Percentiles rank a stretch among this genome's conserved stretches.
Conservation (phyloP, 2,888 invertebrate genomes). For the Smittia aterrima region DNA sequence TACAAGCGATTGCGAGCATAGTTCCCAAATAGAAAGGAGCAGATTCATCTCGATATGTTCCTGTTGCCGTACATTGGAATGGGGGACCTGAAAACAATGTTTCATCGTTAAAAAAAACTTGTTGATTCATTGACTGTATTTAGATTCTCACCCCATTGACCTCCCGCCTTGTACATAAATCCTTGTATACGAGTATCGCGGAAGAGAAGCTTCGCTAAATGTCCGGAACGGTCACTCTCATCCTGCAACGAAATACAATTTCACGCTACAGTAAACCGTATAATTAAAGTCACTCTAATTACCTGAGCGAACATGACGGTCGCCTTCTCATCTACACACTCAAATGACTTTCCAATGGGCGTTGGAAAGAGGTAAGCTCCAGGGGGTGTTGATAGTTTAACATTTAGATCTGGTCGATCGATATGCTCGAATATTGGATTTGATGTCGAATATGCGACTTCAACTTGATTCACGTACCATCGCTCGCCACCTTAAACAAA, state of each 20-base stretch:
- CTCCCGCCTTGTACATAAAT: constrained; percentile 80
- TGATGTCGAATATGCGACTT: constrained; percentile 70
- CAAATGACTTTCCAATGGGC: constrained; percentile 81
- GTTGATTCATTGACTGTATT: not conserved
- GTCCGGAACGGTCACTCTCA: constrained; percentile 54
- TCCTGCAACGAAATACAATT: constrained; percentile 44
- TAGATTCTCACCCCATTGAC: constrained; percentile 52
- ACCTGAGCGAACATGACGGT: constrained; percentile 62
- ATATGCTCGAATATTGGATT: constrained; percentile 62
- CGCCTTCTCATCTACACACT: constrained; percentile 69
- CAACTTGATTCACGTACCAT: constrained; percentile 81
- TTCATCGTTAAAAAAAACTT: not conserved
- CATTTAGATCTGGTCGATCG: constrained; percentile 58
- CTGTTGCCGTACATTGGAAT: constrained; percentile 56
- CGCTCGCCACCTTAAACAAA: constrained; percentile 81
- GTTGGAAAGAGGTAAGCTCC: constrained; percentile 73
- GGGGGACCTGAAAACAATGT: constrained; percentile 48
- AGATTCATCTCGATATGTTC: constrained; percentile 71
- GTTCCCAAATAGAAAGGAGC: constrained; percentile 83
- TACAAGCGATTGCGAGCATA: constrained; percentile 76
- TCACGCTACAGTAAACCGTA: not conserved
- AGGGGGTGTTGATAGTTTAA: constrained; percentile 60
- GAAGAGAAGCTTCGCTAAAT: constrained; percentile 64
- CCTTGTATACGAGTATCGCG: constrained; percentile 77
- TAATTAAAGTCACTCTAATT: constrained; percentile 13